Evolutionary conservation across 1,140 invertebrate species (phyloP).

Genomic region (Aphis craccivora): DNA sequence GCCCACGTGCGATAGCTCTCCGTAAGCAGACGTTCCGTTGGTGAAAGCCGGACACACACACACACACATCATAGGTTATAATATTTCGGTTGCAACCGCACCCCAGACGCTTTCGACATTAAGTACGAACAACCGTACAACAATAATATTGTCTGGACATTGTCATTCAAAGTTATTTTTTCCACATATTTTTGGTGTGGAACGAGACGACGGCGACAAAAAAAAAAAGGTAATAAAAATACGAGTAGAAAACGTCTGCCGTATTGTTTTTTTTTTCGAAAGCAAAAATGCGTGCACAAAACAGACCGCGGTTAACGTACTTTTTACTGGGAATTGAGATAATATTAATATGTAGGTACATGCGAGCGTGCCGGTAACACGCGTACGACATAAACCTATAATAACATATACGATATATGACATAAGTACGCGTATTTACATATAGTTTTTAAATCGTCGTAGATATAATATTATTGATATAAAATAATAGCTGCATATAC

Average conservation of each 20-base stretch:
- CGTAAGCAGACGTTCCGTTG: constrained; percentile 34
- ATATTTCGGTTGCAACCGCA: constrained; percentile 54
- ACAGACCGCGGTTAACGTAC: background rate
- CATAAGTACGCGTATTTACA: background rate
- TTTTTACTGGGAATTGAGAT: background rate
- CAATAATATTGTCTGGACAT: constrained; percentile 54
- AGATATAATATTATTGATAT: background rate
- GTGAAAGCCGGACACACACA: constrained; percentile 56
- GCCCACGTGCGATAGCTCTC: constrained; percentile 44
- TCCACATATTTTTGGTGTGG: background rate
- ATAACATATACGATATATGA: background rate
- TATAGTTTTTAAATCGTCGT: background rate
- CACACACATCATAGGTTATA: constrained; percentile 8
- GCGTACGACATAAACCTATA: background rate
- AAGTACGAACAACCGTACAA: background rate
- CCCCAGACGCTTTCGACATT: constrained; percentile 56
- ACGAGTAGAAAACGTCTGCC: constrained; percentile 41
- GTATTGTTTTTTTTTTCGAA: constrained; percentile 16
- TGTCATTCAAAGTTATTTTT: constrained; percentile 39
- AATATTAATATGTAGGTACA: background rate
- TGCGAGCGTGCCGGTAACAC: background rate
- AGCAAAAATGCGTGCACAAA: background rate
- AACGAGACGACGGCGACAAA: background rate
- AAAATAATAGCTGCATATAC: background rate
- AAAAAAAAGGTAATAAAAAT: constrained; percentile 28